Conservation (phyloP, 1,140 invertebrate genomes). For the Diploscapter pachys region DNA sequence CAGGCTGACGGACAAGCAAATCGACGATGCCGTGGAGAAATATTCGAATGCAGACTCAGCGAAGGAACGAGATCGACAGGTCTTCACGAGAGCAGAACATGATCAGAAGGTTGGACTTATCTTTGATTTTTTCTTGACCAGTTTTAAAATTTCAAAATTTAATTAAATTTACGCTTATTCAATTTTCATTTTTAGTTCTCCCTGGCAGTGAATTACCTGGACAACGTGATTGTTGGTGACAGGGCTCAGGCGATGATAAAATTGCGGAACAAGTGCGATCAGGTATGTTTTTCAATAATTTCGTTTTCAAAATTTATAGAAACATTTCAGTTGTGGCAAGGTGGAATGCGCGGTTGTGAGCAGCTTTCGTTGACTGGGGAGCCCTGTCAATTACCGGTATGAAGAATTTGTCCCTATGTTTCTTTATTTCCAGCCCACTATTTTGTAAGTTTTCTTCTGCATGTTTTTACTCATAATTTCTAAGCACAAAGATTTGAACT, state of each 20-base stretch:
- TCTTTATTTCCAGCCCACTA: constrained; percentile 7
- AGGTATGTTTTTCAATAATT: neutral
- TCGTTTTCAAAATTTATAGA: no score
- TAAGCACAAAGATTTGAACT: neutral
- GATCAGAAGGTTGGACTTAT: constrained; percentile 5
- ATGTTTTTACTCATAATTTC: constrained; percentile 2
- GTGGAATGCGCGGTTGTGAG: constrained; percentile 12
- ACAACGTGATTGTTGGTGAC: constrained; percentile 10
- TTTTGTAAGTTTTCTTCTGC: constrained; percentile 9
- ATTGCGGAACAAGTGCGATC: constrained; percentile 1
- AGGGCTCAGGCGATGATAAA: neutral
- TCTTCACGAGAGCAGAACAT: constrained; percentile 15
- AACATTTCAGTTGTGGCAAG: neutral
- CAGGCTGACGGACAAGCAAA: neutral
- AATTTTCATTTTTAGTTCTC: constrained; percentile 6
- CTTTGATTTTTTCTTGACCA: neutral
- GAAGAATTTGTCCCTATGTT: constrained; percentile 1
- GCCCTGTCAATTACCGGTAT: neutral
- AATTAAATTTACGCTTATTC: no score
- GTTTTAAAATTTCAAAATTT: no score
- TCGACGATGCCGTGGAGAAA: constrained; percentile 8
- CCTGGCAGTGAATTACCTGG: constrained; percentile 3
- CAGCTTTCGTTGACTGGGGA: neutral
- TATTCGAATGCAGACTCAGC: neutral
- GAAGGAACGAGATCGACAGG: neutral